Conservation (phyloP, 2,797 vertebrate species). For the Cheirogaleus major region DNA sequence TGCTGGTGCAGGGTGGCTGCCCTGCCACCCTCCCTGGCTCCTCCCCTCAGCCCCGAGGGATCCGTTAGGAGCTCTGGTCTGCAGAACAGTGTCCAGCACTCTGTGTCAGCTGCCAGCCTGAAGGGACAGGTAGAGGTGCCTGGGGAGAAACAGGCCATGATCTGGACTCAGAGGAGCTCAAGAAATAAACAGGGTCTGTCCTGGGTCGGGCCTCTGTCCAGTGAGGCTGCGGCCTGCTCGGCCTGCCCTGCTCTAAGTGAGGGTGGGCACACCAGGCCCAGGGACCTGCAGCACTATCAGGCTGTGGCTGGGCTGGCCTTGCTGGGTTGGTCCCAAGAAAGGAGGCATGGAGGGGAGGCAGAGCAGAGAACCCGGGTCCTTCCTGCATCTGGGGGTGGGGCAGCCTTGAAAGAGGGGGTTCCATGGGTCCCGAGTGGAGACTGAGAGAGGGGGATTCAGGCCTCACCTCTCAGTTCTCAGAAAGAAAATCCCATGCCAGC, state of each 20-base stretch:
- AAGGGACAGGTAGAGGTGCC: neutral
- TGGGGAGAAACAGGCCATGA: neutral
- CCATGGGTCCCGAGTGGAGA: neutral
- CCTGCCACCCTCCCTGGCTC: neutral
- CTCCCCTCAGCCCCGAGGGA: neutral
- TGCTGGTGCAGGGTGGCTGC: rapidly evolving
- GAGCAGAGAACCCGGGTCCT: neutral
- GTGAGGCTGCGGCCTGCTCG: neutral
- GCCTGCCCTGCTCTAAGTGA: neutral
- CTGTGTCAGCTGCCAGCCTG: neutral
- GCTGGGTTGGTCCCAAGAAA: neutral
- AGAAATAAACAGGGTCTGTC: neutral
- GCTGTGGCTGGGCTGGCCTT: neutral
- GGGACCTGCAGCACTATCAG: neutral
- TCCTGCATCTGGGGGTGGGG: neutral
- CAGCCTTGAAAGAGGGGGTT: neutral
- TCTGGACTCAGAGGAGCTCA: neutral
- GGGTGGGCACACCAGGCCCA: neutral
- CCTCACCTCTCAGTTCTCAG: neutral
- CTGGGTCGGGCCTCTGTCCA: neutral
- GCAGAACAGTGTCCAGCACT: neutral
- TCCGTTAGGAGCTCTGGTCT: neutral
- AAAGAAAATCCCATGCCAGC: constrained; percentile 42
- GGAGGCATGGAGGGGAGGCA: neutral
- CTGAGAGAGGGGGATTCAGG: neutral